Conservation (phyloP, 2,888 invertebrate genomes). For the Nemapogon koenigi region DNA sequence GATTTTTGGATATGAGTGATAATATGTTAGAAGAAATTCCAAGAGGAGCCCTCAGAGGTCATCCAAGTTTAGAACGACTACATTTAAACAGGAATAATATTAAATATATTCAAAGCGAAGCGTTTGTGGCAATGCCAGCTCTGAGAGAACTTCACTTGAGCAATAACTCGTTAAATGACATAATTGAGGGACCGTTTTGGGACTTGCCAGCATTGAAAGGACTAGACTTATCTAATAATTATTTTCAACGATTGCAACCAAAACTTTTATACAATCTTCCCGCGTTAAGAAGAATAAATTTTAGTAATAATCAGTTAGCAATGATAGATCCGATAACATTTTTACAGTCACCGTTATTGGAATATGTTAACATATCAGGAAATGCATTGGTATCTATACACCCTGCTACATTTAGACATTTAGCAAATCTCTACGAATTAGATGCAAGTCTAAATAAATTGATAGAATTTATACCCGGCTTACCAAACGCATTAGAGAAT, state of each 20-base stretch:
- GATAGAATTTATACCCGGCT: conserved; percentile 76
- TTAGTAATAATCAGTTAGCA: conserved; percentile 75
- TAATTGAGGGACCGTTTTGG: conserved; percentile 80
- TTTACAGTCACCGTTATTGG: conserved; percentile 73
- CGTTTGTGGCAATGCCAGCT: conserved; percentile 84
- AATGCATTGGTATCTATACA: conserved; percentile 76
- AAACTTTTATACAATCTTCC: conserved; percentile 77
- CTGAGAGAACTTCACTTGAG: conserved; percentile 80
- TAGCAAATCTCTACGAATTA: conserved; percentile 78
- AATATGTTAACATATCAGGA: conserved; percentile 80
- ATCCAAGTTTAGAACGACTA: conserved; percentile 79
- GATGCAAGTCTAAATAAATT: conserved; percentile 78
- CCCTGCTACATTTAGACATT: conserved; percentile 77
- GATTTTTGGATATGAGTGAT: conserved; percentile 79
- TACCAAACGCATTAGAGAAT: conserved; percentile 80
- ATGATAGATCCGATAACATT: conserved; percentile 78
- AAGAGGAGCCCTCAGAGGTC: conserved; percentile 79
- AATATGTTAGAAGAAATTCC: conserved; percentile 81
- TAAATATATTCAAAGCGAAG: conserved; percentile 76
- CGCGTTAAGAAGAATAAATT: conserved; percentile 75
- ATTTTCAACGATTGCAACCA: conserved; percentile 73
- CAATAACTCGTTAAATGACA: conserved; percentile 82
- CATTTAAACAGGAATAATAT: conserved; percentile 83
- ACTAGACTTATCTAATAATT: conserved; percentile 79
- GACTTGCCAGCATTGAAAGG: conserved; percentile 85